phyloP scores from a whole-genome alignment of 37 sponge, comb jelly and placozoan species.

The Chondrosia reniformis region DNA sequence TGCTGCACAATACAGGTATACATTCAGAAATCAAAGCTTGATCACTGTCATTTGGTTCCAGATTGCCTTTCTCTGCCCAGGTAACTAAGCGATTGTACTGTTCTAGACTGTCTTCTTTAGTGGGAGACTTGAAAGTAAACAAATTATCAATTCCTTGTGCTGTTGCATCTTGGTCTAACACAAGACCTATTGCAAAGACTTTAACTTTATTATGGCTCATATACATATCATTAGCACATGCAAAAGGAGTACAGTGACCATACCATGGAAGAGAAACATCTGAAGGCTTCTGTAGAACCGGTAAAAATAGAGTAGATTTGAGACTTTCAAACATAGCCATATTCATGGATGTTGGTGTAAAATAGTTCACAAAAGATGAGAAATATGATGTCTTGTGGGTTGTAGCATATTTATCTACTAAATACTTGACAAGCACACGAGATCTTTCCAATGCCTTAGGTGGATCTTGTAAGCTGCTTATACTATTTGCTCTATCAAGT shows the following conservation, averaged over 20 bases:
- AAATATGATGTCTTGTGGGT: not conserved
- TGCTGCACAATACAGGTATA: conserved; percentile 28
- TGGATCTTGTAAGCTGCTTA: not conserved
- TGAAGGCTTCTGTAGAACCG: conserved; percentile 14
- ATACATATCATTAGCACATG: conserved; percentile 20
- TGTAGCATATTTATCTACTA: not conserved
- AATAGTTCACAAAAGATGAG: not conserved
- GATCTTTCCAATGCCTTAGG: conserved; percentile 22
- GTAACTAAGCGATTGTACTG: conserved; percentile 15
- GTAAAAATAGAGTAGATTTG: conserved; percentile 26
- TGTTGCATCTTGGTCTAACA: conserved; percentile 8
- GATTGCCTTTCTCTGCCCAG: not conserved
- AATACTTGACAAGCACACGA: conserved; percentile 17
- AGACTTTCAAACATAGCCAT: not conserved
- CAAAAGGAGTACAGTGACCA: not conserved
- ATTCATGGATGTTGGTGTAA: not conserved
- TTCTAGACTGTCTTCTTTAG: not conserved
- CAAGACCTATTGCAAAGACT: conserved; percentile 22
- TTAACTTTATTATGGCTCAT: not conserved
- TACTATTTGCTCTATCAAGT: conserved; percentile 35
- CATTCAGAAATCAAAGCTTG: not conserved
- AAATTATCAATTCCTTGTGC: not conserved
- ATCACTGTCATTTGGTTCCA: not conserved
- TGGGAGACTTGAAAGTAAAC: conserved; percentile 5
- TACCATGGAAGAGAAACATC: conserved; percentile 37